phyloP scores from a whole-genome alignment of 2,797 vertebrate species.

The Tapirus indicus region DNA sequence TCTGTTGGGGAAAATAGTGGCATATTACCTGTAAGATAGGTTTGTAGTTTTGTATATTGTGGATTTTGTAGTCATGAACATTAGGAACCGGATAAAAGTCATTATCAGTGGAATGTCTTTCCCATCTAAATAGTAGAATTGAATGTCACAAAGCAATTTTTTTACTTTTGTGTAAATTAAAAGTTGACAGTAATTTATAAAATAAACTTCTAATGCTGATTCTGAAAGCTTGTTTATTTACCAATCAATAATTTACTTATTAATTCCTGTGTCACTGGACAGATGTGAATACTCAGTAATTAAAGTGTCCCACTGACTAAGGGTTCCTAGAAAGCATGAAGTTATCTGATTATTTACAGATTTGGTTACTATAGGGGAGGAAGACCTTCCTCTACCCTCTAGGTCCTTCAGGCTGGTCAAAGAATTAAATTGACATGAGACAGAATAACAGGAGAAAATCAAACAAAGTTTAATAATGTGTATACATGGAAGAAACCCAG shows the following conservation, averaged over 20 bases:
- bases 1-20: not conserved
- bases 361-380: not conserved
- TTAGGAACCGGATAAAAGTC: not conserved
- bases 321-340: not conserved
- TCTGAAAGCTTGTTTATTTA: conserved; percentile 53
- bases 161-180: conserved; percentile 12
- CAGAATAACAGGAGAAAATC: too few relatives aligned
- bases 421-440: too few relatives aligned
- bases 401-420: too few relatives aligned
- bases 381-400: too few relatives aligned
- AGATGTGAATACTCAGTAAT: conserved; percentile 12
- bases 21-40: not conserved
- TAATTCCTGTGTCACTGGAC: conserved; percentile 33
- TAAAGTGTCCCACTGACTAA: not conserved
- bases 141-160: not conserved
- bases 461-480: too few relatives aligned
- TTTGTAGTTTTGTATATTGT: not conserved
- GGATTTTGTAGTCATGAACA: not conserved
- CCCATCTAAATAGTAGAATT: not conserved
- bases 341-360: conserved; percentile 22
- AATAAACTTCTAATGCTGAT: conserved; percentile 52
- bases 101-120: not conserved
- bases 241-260: not conserved
- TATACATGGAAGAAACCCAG: too few relatives aligned
- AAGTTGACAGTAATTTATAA: conserved; percentile 45